Percentiles rank a stretch among this genome's conserved stretches.
Evolutionary conservation across 2,113 vertebrate genomes (phyloP).

Genomic region (Takifugu flavidus): DNA sequence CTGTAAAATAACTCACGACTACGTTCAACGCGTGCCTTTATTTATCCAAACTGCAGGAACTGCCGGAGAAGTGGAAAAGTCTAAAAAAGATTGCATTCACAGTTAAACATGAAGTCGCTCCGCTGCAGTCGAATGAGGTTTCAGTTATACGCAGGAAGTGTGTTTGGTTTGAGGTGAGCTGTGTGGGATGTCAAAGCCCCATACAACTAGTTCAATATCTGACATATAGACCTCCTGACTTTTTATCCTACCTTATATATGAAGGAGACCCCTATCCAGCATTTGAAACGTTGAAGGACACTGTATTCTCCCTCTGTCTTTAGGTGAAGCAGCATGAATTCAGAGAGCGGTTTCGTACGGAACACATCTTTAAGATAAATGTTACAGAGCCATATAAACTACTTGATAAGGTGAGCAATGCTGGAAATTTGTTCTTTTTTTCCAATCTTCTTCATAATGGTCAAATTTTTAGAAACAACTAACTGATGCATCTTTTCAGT

Average conservation of each 20-base stretch:
- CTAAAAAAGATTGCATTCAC: conserved; percentile 80
- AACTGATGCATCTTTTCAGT: conserved; percentile 27
- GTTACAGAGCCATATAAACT: conserved; percentile 67
- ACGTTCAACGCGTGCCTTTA: neutral
- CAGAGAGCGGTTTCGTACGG: conserved; percentile 76
- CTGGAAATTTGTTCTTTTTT: neutral
- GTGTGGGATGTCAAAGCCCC: conserved; percentile 34
- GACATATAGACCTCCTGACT: conserved; percentile 40
- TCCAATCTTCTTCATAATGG: neutral
- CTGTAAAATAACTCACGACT: neutral
- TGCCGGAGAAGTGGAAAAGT: conserved; percentile 79
- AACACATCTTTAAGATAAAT: conserved; percentile 70
- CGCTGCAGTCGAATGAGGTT: conserved; percentile 81
- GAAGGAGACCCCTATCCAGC: conserved; percentile 4
- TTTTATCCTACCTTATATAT: conserved; percentile 59
- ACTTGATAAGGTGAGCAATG: conserved; percentile 66
- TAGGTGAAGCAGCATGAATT: conserved; percentile 79
- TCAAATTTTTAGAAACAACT: neutral
- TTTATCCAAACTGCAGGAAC: conserved; percentile 57
- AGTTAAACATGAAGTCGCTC: conserved; percentile 80
- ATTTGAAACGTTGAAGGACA: neutral
- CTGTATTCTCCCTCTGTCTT: conserved; percentile 37
- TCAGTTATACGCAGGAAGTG: conserved; percentile 87
- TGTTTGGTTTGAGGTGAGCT: conserved; percentile 84
- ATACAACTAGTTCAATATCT: conserved; percentile 48